Conservation (phyloP, 2,113 vertebrate genomes). For the Leucosticte australis region DNA sequence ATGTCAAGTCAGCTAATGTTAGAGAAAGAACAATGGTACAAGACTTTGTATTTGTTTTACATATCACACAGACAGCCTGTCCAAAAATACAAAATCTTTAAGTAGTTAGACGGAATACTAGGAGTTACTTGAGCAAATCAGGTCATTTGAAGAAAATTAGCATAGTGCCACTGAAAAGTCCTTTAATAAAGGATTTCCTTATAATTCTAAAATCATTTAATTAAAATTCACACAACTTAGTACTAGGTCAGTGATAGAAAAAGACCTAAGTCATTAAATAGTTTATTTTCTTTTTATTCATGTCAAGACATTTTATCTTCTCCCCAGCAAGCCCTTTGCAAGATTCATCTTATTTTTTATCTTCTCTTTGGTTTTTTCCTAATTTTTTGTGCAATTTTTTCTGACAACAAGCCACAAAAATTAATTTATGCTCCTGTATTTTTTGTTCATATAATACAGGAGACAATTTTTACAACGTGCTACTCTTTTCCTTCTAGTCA, state of each 20-base stretch:
- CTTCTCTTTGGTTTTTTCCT: background rate
- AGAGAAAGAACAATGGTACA: fast-evolving
- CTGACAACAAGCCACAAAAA: background rate
- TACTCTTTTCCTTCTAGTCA: conserved; percentile 6
- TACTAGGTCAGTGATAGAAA: background rate
- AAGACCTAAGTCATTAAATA: background rate
- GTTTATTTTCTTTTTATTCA: background rate
- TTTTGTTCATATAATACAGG: background rate
- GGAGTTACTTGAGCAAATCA: background rate
- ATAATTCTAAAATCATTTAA: background rate
- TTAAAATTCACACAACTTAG: background rate
- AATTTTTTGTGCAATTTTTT: background rate
- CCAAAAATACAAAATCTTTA: background rate
- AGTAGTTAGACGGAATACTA: background rate
- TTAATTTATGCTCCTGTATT: background rate
- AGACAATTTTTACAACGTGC: background rate
- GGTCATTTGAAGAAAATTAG: background rate
- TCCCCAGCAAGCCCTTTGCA: background rate
- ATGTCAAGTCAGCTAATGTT: background rate
- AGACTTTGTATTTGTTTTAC: background rate
- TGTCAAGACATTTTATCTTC: background rate
- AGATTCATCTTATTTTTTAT: background rate
- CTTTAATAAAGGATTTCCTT: background rate
- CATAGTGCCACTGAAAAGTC: background rate
- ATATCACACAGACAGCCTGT: background rate